Conservation (phyloP, 2,113 vertebrate species). For the Himantopus leucocephalus region DNA sequence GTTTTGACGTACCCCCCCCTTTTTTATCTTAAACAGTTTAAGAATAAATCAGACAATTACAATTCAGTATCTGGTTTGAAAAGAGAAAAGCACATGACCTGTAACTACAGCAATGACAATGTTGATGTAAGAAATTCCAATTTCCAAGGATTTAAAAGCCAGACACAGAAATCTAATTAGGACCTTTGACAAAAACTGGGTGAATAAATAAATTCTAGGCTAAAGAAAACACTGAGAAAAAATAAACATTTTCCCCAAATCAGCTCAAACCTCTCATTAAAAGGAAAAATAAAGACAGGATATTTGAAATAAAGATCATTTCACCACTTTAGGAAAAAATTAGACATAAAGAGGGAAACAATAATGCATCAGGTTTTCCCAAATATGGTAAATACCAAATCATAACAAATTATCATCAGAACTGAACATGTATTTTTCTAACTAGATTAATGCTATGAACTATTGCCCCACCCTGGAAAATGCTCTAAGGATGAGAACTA, state of each 20-base stretch:
- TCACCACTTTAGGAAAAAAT: background rate
- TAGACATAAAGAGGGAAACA: background rate
- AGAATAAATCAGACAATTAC: background rate
- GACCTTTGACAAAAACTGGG: constrained; percentile 5
- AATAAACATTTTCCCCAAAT: constrained; percentile 24
- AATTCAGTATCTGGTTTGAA: background rate
- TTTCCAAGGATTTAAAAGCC: constrained; percentile 42
- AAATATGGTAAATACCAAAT: constrained; percentile 32
- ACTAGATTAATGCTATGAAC: background rate
- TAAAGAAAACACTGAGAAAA: background rate
- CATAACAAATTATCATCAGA: constrained; percentile 21
- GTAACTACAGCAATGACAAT: constrained; percentile 36
- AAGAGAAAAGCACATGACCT: constrained; percentile 12
- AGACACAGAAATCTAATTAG: constrained; percentile 18
- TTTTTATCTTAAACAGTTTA: background rate
- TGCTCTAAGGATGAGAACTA: background rate
- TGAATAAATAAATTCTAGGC: constrained; percentile 40
- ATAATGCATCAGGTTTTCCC: background rate
- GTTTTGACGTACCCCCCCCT: accelerated
- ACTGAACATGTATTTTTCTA: background rate
- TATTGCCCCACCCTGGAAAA: constrained; percentile 3
- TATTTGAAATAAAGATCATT: background rate
- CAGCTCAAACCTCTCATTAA: background rate
- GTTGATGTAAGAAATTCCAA: constrained; percentile 38
- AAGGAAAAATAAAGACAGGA: background rate